Evolutionary conservation across 1,140 invertebrate genomes (phyloP), one percentile per base, ranked within the genome.

Genomic region (Drosophila ananassae): DNA sequence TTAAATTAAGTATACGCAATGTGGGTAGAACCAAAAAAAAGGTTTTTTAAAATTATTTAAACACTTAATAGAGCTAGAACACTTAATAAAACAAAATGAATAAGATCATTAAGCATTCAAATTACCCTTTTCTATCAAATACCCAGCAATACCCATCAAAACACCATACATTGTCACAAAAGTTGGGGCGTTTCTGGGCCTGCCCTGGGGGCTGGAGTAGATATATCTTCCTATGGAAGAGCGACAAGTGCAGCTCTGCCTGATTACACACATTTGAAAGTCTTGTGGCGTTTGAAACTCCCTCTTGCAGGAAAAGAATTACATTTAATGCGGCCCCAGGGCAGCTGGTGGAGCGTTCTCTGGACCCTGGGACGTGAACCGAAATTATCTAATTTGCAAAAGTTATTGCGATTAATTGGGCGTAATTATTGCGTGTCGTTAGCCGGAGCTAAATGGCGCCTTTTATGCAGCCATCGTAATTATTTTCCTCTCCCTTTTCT

Each of bases 351-450:
- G 8, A 24, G 54, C 28, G 32, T 34, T 71, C 47, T 37, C 25
- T 22, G 32, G 46, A 17, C 55, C 53, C 54, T 39, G 50, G 58
- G 55, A 69, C 44, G 58, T 73, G 73, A 47, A 80, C 64, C 82
- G 68, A 89, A 87, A 87, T 89, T 89, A 89, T 89, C 83, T 89
- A 89, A 89, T 89, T 89, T 89, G 83, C 79, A 83, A 89, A 69
- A 89, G 83, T 89, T 87, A 89, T 89, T 89, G 83, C 83, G 68
- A 89, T 89, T 89, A 89, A 89, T 89, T 89, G 83, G 79, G 72
- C 83, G 83, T 89, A 89, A 89, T 89, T 89, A 89, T 83, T 89
- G 83, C 79, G 79, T 89, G 83, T 89, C 83, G 75, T 89, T 69
- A 69, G 67, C 44, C 71, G 53, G 50, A 48, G 62, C 83, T 79